Conservation (phyloP, 1,140 invertebrate species). For the Drosophila sturtevanti region DNA sequence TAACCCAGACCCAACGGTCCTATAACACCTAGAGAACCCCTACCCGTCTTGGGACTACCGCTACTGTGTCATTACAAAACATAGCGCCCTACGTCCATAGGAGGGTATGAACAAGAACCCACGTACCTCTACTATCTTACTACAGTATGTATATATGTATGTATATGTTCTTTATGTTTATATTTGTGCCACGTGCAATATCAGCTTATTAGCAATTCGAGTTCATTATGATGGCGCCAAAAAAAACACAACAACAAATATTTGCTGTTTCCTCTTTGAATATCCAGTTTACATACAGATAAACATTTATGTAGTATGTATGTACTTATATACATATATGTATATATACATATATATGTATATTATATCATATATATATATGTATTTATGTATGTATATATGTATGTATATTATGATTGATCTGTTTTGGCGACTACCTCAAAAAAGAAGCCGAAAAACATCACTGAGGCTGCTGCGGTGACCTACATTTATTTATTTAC, state of each 20-base stretch:
- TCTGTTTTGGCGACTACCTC: conserved; percentile 30
- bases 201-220: conserved; percentile 31
- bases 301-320: background rate
- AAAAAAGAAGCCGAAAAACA: conserved; percentile 4
- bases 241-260: background rate
- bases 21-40: no score
- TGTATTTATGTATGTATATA: background rate
- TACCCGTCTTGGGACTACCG: no score
- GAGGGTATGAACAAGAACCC: no score
- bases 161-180: conserved; percentile 40
- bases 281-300: conserved; percentile 12
- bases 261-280: conserved; percentile 8
- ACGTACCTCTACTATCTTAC: no score
- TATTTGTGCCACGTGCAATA: conserved; percentile 52
- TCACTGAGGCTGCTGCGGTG: conserved; percentile 34
- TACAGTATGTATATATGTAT: conserved; percentile 8
- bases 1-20: no score
- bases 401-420: conserved; percentile 53
- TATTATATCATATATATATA: conserved; percentile 35
- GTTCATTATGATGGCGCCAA: conserved; percentile 27
- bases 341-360: background rate
- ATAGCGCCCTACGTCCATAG: no score
- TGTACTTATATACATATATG: no score
- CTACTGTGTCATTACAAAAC: no score
- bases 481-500: conserved; percentile 68